Evolutionary conservation across 2,888 invertebrate genomes (phyloP).

Genomic region (Drosophila paucipuncta): DNA sequence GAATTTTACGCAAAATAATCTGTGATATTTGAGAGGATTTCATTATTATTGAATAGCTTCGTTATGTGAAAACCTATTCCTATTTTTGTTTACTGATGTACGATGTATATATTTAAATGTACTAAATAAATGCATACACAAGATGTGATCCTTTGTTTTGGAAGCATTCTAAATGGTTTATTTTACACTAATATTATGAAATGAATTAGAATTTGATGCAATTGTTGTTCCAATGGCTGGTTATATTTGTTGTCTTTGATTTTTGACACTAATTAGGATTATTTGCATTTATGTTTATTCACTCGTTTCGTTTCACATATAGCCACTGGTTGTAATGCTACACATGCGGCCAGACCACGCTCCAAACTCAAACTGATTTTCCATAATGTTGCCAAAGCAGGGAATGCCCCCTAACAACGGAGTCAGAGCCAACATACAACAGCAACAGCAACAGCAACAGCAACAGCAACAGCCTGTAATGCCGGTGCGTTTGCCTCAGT

Average conservation of each 20-base stretch:
- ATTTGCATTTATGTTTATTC: constrained; percentile 27
- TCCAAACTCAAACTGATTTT: constrained; percentile 81
- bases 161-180: not conserved
- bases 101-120: not conserved
- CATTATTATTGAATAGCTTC: not conserved
- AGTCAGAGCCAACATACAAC: constrained; percentile 49
- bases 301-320: constrained; percentile 19
- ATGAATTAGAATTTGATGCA: constrained; percentile 1
- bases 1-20: not conserved
- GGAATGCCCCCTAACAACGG: constrained; percentile 80
- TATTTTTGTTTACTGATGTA: not conserved
- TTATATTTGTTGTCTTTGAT: constrained; percentile 1
- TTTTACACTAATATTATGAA: not conserved
- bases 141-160: not conserved
- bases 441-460: constrained; percentile 58
- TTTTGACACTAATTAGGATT: constrained; percentile 17
- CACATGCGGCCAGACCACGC: constrained; percentile 68
- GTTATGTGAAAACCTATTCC: not conserved
- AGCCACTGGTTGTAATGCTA: constrained; percentile 12
- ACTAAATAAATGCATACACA: not conserved
- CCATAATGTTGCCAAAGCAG: constrained; percentile 76
- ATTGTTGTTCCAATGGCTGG: not conserved
- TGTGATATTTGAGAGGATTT: not conserved
- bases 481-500: constrained; percentile 72
- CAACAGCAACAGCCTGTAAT: constrained; percentile 71